phyloP scores from a whole-genome alignment of 2,113 vertebrate genomes.

The Vidua chalybeata region DNA sequence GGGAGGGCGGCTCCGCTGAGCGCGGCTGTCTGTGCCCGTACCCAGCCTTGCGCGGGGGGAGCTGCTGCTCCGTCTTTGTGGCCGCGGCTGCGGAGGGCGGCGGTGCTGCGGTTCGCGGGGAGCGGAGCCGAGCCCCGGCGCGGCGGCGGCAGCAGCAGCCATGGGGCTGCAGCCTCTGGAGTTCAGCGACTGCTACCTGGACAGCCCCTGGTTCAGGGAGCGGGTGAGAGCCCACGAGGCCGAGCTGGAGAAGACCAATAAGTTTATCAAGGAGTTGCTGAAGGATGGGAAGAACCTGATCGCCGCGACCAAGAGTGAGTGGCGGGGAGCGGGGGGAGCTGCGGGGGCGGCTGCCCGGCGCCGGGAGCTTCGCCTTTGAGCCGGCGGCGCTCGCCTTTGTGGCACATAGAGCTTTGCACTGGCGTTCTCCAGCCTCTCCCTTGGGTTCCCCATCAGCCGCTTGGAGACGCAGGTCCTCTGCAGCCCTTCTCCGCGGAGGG shows the following conservation, averaged over 20 bases:
- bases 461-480: background rate
- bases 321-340: background rate
- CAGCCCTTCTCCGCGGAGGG: background rate
- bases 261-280: slow-evolving; percentile 96
- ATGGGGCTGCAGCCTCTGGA: slow-evolving; percentile 97
- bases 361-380: background rate
- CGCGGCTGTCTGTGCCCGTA: background rate
- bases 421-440: background rate
- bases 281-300: slow-evolving; percentile 98
- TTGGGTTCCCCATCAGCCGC: background rate
- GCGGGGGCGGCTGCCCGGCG: background rate
- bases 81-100: background rate
- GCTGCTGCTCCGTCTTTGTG: background rate
- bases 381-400: background rate
- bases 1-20: background rate
- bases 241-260: slow-evolving; percentile 94
- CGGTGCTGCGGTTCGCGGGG: background rate
- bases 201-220: slow-evolving; percentile 81
- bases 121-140: background rate
- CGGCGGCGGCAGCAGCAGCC: background rate
- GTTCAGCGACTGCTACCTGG: slow-evolving; percentile 97
- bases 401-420: rapidly evolving
- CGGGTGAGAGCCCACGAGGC: slow-evolving; percentile 91
- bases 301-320: slow-evolving; percentile 93
- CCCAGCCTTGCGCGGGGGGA: background rate